A percentile compares a stretch with the other conserved stretches of the same genome.
Evolutionary conservation across 2,797 vertebrate species (phyloP).

Genomic region (Eospalax fontanierii): DNA sequence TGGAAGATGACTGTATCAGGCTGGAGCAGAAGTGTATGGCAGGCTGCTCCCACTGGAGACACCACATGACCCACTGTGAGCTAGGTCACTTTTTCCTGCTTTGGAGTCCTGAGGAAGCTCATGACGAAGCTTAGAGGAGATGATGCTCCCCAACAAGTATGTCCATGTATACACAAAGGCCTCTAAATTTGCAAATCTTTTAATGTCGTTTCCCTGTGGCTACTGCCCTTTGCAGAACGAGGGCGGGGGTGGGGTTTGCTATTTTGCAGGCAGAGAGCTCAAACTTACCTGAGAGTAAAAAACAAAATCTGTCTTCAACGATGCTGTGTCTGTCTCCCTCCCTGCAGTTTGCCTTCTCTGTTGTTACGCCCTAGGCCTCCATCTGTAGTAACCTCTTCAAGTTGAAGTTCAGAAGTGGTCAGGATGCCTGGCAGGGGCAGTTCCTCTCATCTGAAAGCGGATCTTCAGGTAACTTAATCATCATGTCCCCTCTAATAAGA

Average conservation of each 20-base stretch:
- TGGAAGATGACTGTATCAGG: conserved; percentile 67
- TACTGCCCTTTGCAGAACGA: not conserved
- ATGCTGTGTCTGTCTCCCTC: too few relatives aligned
- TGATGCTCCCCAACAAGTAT: not conserved
- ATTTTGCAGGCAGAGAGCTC: not conserved
- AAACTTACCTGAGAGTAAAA: not conserved
- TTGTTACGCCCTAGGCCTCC: accelerated
- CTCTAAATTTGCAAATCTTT: not conserved
- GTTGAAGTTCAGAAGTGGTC: too few relatives aligned
- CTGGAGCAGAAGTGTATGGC: conserved; percentile 20
- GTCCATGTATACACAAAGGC: too few relatives aligned
- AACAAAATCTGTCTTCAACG: not conserved
- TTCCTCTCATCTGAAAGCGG: not conserved
- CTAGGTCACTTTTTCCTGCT: not conserved
- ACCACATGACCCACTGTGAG: not conserved
- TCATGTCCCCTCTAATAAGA: accelerated
- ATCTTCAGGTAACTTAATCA: not conserved
- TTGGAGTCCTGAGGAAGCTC: not conserved
- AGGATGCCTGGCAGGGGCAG: accelerated
- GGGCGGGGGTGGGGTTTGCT: too few relatives aligned
- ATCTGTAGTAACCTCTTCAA: not conserved
- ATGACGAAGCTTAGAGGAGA: not conserved
- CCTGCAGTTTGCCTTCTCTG: not conserved
- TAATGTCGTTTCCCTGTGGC: not conserved
- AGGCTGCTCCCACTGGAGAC: not conserved